These are phyloP conservation scores for Scaptodrosophila lebanonensis DNA, from an alignment of 1,140 invertebrate genomes.

Conservation along the genomic window DNA sequence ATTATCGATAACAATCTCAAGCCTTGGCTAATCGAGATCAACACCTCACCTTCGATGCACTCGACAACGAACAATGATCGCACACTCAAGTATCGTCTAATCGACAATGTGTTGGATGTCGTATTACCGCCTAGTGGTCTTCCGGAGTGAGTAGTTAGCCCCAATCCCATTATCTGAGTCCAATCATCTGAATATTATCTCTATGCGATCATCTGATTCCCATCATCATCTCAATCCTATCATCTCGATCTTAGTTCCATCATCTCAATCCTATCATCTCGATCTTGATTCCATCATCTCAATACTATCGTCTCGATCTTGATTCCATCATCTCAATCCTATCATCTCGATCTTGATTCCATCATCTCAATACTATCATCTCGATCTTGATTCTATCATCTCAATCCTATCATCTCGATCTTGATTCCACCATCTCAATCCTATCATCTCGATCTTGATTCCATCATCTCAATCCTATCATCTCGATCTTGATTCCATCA, in stretches of 20 bases:
- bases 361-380: too few relatives aligned
- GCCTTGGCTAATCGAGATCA: conserved; percentile 94
- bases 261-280: too few relatives aligned
- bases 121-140: conserved; percentile 92
- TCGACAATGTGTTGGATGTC: conserved; percentile 95
- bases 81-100: conserved; percentile 95
- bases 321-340: too few relatives aligned
- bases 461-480: too few relatives aligned
- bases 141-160: conserved; percentile 84
- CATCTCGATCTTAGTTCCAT: too few relatives aligned
- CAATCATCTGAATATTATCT: background rate
- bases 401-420: background rate
- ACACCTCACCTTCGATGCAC: conserved; percentile 95
- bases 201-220: too few relatives aligned
- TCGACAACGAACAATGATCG: conserved; percentile 97
- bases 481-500: background rate
- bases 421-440: too few relatives aligned
- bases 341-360: too few relatives aligned
- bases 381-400: too few relatives aligned
- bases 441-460: too few relatives aligned
- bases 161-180: background rate
- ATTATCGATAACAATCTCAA: conserved; percentile 90
- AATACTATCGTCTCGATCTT: background rate
- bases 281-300: too few relatives aligned
- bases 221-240: too few relatives aligned